Conservation (phyloP, 2,113 vertebrate species). For the Notechis scutatus region DNA sequence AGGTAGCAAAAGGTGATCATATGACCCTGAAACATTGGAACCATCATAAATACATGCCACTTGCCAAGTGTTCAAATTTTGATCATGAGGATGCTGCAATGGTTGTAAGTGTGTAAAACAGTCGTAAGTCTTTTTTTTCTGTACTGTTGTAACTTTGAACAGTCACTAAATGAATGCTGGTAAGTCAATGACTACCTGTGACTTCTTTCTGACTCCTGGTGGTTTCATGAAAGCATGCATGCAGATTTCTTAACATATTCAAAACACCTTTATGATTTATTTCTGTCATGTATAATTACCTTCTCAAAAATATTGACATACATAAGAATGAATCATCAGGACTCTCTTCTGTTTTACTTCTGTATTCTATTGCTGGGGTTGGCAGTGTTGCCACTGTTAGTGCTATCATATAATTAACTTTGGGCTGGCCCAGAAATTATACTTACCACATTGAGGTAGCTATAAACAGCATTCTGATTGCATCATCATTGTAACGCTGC, state of each 20-base stretch:
- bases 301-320: slow-evolving; percentile 17
- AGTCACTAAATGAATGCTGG: background rate
- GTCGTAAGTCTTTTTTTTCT: background rate
- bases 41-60: background rate
- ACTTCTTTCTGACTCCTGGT: background rate
- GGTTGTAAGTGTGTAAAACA: background rate
- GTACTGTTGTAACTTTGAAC: background rate
- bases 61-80: background rate
- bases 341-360: background rate
- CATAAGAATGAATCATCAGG: slow-evolving; percentile 1
- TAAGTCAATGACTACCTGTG: background rate
- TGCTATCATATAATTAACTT: background rate
- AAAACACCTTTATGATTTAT: background rate
- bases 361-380: background rate
- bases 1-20: no score
- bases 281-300: background rate
- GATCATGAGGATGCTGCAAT: background rate
- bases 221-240: background rate
- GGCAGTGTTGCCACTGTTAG: background rate
- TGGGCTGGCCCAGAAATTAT: slow-evolving; percentile 9
- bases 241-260: slow-evolving; percentile 7
- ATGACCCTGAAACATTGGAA: no score
- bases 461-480: background rate
- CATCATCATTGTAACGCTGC: background rate
- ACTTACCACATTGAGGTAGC: background rate